Evolutionary conservation across 2,888 invertebrate genomes (phyloP), one percentile per base, ranked within the genome.

Genomic region (Acronicta leporina): DNA sequence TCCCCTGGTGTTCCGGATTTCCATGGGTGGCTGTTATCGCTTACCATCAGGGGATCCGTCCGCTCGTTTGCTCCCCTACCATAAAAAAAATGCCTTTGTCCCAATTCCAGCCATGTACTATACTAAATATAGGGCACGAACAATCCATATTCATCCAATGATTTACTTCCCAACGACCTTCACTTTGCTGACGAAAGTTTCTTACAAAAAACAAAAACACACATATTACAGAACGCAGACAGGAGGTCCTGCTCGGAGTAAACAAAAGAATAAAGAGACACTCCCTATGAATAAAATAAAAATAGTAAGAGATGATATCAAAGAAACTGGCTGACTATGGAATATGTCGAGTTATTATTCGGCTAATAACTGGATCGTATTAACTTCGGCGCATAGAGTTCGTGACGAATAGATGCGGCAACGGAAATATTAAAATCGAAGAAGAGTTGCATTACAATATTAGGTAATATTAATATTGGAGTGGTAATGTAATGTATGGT

Each of bases 221-320:
- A 68, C 63, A 73, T 66, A 72, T 68, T 74, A 74, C 72, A 59
- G 58, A 77, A 63, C 58, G 60, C 51, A 63, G 59, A 70, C 73
- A 50, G 61, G 46, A 56, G 40, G 27, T 67, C 15, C 41, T 64
- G 61, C 59, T 70, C 61, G 77, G 73, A 83, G 93, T 93, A 94
- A 94, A 94, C 94, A 94, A 92, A 88, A 82, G 88, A 87, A 94
- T 94, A 92, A 93, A 92, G 88, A 90, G 86, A 79, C 80, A 74
- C 59, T 79, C 83, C 87, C 94, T 92, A 94, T 94, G 94, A 93
- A 95, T 95, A 94, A 94, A 94, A 95, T 94, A 94, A 92, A 93
- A 93, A 94, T 94, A 91, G 86, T 84, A 84, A 63, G 83, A 89
- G 94, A 93, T 94, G 83, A 83, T 92, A 94, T 94, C 92, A 80